Conservation (phyloP, 2,797 vertebrate genomes). For the Nannoperca australis region DNA sequence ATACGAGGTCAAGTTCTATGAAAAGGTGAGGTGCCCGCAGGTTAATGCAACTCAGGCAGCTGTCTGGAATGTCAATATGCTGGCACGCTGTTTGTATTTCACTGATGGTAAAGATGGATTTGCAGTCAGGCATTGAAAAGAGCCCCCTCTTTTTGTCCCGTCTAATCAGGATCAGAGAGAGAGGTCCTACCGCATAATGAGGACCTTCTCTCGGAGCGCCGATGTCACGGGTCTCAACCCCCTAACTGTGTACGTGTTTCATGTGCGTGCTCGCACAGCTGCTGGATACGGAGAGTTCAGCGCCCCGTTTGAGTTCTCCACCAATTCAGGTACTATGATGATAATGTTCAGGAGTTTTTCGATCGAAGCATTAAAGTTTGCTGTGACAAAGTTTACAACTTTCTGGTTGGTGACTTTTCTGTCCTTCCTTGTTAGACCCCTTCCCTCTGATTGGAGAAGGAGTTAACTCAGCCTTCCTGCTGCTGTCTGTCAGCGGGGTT, state of each 20-base stretch:
- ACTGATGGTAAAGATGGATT: constrained; percentile 45
- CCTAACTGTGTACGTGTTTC: constrained; percentile 96
- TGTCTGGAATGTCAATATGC: constrained; percentile 58
- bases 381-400: neutral
- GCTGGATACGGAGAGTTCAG: constrained; percentile 98
- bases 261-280: constrained; percentile 95
- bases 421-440: constrained; percentile 85
- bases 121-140: constrained; percentile 54
- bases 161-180: constrained; percentile 94
- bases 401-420: constrained; percentile 25
- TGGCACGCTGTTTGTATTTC: constrained; percentile 40
- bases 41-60: constrained; percentile 58
- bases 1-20: constrained; percentile 99
- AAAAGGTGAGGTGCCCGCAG: constrained; percentile 90
- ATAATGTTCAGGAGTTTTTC: neutral
- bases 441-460: constrained; percentile 97
- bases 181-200: constrained; percentile 96
- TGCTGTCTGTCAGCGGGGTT: constrained; percentile 95
- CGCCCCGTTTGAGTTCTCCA: constrained; percentile 94
- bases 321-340: constrained; percentile 91
- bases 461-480: constrained; percentile 94
- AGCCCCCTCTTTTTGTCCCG: constrained; percentile 51
- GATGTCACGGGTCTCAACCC: constrained; percentile 96
- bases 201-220: constrained; percentile 90
- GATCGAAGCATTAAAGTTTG: neutral